Evolutionary conservation across 2,797 vertebrate species (phyloP), one percentile per base, ranked within the genome.

Genomic region (Typhlichthys eigenmanni): DNA sequence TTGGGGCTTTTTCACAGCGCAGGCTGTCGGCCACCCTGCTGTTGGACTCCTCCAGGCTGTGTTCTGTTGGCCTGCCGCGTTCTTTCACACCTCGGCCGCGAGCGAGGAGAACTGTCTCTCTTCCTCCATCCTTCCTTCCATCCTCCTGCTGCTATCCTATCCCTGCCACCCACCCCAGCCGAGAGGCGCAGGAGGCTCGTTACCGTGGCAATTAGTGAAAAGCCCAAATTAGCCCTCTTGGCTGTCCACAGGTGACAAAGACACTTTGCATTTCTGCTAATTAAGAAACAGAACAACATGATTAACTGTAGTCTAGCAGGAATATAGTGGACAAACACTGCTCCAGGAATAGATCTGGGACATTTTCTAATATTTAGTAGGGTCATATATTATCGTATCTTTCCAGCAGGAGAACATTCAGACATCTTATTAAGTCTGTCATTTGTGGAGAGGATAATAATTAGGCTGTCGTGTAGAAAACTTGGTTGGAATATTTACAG

Each of bases 141-240:
- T 85, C 83, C 81, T 88, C 85, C 86, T 87, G 82, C 83, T 83
- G 81, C 88, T 84, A 79, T 91, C 86, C 92, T 84, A 87, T 90
- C 90, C 88, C 86, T 80, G 80, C 83, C 90, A 84, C 86, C 85
- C 86, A 87, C 88, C 87, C 88, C 91, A 89, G 87, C 65, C 82
- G 86, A 89, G 86, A 89, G 88, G 88, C 91, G 86, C 91, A 91
- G 91, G 92, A 91, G 89, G 90, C 91, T 92, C 88, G 92, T 94
- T 93, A 93, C 92, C 87, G 91, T 92, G 90, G 92, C 92, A 94
- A 94, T 94, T 93, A 93, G 90, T 87, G 88, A 88, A 85, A 90
- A 89, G 91, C 88, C 90, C 88, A 93, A 93, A 93, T 94, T 92
- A 94, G 90, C 87, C 90, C 87, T 87, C 92, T 91, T 92, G 85